Base-by-base conservation (phyloP, 2,888 invertebrate species). In the Julus scanicus region DNA sequence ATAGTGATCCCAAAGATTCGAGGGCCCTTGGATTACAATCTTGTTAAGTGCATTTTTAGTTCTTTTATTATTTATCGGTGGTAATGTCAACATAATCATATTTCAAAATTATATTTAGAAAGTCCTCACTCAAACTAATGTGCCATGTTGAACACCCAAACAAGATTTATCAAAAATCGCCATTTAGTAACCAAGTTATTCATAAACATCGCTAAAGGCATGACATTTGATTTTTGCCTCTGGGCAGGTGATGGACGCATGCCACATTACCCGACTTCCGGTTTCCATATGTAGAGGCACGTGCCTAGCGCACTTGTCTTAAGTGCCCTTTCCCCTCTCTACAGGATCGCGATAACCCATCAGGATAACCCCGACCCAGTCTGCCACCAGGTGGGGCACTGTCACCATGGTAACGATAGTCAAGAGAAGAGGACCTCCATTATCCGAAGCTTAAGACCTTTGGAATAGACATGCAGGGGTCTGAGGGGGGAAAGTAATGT, bases 211-310 rank as follows among this genome's bases (percentile, higher is more conserved):
- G 29, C 17, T 71, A 1, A 5, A 20, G 71, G 1, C 8, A 71
- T 71, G 71, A 20, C 71, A 71, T 29, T 71, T 71, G 8, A 71
- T 71, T n/a, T 29, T 71, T 9, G 20, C 20, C 71, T 6, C 9
- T 29, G 71, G 20, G 71, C 71, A 71, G 71, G 71, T 71, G 71
- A 71, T 71, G n/a, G 71, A 71, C 71, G 71, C 71, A 71, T 71
- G 8, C 71, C 71, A 29, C 71, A 71, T 71, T 71, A 71, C 71
- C 71, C 20, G 0, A 29, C 29, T 71, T 71, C 71, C 71, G 71
- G 71, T 71, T 2, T 20, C 6, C 71, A 71, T 71, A 29, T 63
- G 17, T 15, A 63, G 63, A 63, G 63, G 63, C 63, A 63, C 63
- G 63, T n/a, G 63, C 63, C 63, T 4, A 63, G n/a, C 63, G 63